phyloP scores from a whole-genome alignment of 2,888 invertebrate genomes.

The Pristionchus entomophagus region DNA sequence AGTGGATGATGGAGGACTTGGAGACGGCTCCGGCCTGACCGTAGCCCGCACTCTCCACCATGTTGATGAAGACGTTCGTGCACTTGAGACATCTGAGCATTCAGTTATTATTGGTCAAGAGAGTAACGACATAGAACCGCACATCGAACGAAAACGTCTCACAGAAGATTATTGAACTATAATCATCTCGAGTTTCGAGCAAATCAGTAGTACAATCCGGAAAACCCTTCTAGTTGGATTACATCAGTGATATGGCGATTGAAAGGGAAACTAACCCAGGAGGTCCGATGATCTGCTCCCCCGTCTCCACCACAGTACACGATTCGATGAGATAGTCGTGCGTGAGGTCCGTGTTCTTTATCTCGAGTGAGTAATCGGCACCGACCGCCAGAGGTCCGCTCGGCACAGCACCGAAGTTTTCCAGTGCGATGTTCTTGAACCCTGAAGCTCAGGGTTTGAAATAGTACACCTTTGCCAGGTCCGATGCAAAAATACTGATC shows the following conservation, averaged over 20 bases:
- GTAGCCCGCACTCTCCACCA: slow-evolving; percentile 43
- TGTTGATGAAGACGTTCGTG: slow-evolving; percentile 41
- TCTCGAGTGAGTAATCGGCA: slow-evolving; percentile 33
- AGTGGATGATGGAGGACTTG: slow-evolving; percentile 43
- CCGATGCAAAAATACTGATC: no score
- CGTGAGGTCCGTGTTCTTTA: neutral
- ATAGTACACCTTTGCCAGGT: no score
- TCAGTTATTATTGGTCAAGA: neutral
- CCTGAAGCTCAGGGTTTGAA: no score
- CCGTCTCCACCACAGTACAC: slow-evolving; percentile 43
- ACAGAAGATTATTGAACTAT: no score
- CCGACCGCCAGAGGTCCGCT: neutral
- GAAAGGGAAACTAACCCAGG: slow-evolving; percentile 14
- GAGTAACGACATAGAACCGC: no score
- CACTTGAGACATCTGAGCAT: slow-evolving; percentile 46
- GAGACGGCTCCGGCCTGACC: neutral
- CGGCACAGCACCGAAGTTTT: neutral
- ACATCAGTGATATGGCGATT: no score
- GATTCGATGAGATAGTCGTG: slow-evolving; percentile 36
- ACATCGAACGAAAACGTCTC: no score
- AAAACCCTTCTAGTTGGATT: no score
- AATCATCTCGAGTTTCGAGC: no score
- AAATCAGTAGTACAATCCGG: no score
- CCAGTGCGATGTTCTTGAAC: neutral
- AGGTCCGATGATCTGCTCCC: slow-evolving; percentile 37